These are phyloP conservation scores for Halocaridina rubra DNA, from an alignment of 2,888 invertebrate genomes.

Conservation along the genomic window DNA sequence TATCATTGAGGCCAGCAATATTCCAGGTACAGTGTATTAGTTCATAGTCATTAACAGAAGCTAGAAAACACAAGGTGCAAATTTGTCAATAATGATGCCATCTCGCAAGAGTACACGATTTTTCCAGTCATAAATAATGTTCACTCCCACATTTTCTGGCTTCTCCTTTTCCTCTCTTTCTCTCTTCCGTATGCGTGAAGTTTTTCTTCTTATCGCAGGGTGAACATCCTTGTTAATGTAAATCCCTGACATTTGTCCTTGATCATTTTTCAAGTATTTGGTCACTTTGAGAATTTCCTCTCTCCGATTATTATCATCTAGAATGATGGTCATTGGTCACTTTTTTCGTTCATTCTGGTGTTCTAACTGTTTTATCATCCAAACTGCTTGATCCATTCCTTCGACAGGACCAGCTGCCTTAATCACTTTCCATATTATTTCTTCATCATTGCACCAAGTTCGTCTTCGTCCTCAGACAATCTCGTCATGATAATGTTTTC, in stretches of 20 bases:
- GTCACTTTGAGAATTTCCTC: not conserved
- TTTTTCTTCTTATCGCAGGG: not conserved
- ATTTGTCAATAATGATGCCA: not conserved
- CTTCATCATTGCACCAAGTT: not conserved
- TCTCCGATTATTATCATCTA: not conserved
- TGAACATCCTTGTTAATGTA: slow-evolving; percentile 31
- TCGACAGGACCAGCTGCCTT: not conserved
- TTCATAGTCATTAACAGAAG: not conserved
- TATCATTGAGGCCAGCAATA: not conserved
- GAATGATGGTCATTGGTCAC: not conserved
- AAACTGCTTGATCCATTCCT: not conserved
- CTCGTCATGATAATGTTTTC: not conserved
- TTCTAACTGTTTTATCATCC: not conserved
- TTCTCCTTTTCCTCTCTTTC: slow-evolving; percentile 13
- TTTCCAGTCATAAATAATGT: slow-evolving; percentile 7
- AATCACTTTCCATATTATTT: not conserved
- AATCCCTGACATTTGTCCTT: not conserved
- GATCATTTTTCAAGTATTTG: not conserved
- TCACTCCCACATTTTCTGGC: slow-evolving; percentile 3
- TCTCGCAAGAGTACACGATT: not conserved
- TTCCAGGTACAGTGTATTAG: not conserved
- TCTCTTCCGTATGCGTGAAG: not conserved
- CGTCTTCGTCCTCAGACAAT: not conserved
- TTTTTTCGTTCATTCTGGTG: not conserved
- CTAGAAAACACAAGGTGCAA: not conserved